phyloP scores from a whole-genome alignment of 2,797 vertebrate genomes.

The Gallinago stenura region DNA sequence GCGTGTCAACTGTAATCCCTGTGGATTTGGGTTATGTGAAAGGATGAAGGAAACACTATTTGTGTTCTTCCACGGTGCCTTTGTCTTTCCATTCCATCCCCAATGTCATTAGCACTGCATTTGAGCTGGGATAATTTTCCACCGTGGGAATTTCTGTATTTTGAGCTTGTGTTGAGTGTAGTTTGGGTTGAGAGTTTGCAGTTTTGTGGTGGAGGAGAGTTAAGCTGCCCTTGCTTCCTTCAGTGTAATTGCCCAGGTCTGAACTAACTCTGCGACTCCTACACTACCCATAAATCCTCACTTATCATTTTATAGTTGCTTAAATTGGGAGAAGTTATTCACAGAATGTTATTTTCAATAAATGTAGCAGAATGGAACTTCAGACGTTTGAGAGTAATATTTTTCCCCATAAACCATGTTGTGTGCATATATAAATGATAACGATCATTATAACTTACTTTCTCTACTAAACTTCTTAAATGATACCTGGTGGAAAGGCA shows the following conservation, averaged over 20 bases:
- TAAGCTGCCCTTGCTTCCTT: neutral
- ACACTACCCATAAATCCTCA: neutral
- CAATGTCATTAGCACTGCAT: neutral
- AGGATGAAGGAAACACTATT: neutral
- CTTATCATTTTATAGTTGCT: constrained; percentile 19
- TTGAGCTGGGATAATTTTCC: neutral
- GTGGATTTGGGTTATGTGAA: neutral
- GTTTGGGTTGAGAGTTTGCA: neutral
- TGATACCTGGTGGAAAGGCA: neutral
- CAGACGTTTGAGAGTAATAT: neutral
- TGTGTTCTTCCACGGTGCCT: neutral
- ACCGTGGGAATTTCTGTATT: neutral
- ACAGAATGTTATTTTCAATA: neutral
- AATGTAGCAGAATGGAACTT: neutral
- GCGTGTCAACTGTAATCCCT: neutral
- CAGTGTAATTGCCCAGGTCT: neutral
- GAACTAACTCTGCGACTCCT: neutral
- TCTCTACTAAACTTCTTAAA: neutral
- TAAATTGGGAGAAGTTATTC: constrained; percentile 38
- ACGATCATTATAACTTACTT: neutral
- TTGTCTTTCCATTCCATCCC: neutral
- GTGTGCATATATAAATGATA: neutral
- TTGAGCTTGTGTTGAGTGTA: neutral
- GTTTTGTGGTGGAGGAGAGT: neutral
- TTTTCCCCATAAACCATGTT: neutral